phyloP scores from a whole-genome alignment of 2,113 vertebrate species.

The Emydocephalus ijimae region DNA sequence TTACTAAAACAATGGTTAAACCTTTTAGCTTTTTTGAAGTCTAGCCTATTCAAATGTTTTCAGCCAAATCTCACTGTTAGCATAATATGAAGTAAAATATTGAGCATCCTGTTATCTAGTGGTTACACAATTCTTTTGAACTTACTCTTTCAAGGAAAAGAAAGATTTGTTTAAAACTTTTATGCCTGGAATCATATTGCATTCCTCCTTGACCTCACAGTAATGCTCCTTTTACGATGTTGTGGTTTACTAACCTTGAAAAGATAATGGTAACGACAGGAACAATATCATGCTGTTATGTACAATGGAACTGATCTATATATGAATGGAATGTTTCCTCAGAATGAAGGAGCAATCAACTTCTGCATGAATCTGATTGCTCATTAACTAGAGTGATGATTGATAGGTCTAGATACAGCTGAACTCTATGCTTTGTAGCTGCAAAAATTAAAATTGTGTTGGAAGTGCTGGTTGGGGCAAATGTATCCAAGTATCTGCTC shows the following conservation, averaged over 20 bases:
- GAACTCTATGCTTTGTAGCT: background rate
- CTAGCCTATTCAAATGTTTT: background rate
- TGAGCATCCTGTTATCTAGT: background rate
- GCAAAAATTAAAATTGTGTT: background rate
- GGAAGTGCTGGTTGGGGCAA: background rate
- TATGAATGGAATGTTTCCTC: background rate
- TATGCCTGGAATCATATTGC: background rate
- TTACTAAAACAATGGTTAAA: background rate
- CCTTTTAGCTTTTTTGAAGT: background rate
- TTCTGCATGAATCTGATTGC: background rate
- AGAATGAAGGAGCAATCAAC: background rate
- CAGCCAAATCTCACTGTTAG: background rate
- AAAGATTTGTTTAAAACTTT: background rate
- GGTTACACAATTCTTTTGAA: background rate
- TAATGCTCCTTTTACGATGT: background rate
- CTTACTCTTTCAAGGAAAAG: background rate
- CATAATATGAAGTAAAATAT: background rate
- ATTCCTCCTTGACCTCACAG: background rate
- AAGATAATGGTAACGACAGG: background rate
- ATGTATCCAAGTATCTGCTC: background rate
- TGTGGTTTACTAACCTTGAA: constrained; percentile 3
- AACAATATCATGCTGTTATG: background rate
- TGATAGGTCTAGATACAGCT: background rate
- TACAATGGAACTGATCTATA: background rate
- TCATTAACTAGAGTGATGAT: background rate